Conservation (phyloP, 2,888 invertebrate genomes). For the Caenorhabditis becei region DNA sequence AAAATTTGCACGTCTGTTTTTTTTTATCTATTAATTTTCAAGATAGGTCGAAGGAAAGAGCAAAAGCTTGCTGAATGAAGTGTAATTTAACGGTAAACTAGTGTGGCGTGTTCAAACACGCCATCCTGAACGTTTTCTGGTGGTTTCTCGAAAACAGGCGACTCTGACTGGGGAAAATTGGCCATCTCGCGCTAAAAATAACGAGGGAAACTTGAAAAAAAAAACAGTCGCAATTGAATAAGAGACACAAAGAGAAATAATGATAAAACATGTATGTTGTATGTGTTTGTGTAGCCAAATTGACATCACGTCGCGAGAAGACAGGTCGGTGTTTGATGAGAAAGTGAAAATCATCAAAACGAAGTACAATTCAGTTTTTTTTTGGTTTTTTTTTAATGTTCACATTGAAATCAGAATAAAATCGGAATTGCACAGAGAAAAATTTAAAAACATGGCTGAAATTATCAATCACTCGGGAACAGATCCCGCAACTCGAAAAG, state of each 20-base stretch:
- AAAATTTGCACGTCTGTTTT: constrained; percentile 3
- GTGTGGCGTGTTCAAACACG: constrained; percentile 23
- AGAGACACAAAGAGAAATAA: neutral
- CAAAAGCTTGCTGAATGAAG: too few species aligned
- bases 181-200: neutral
- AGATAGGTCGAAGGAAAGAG: neutral
- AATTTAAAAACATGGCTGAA: neutral
- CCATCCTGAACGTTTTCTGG: constrained; percentile 16
- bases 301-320: neutral
- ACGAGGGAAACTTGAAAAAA: neutral
- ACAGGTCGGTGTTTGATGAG: too few species aligned
- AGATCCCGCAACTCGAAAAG: neutral
- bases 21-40: neutral
- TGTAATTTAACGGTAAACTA: too few species aligned
- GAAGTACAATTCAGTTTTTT: too few species aligned
- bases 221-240: neutral
- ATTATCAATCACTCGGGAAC: neutral
- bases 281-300: constrained; percentile 1
- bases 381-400: too few species aligned
- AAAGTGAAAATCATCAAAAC: too few species aligned
- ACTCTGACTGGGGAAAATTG: neutral
- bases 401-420: neutral
- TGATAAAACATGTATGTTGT: constrained; percentile 5
- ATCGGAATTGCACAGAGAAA: neutral
- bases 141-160: neutral